Percentiles rank a stretch among this genome's conserved stretches.
Evolutionary conservation across 2,888 invertebrate species (phyloP).

Genomic region (Drosophila nr. fundita): DNA sequence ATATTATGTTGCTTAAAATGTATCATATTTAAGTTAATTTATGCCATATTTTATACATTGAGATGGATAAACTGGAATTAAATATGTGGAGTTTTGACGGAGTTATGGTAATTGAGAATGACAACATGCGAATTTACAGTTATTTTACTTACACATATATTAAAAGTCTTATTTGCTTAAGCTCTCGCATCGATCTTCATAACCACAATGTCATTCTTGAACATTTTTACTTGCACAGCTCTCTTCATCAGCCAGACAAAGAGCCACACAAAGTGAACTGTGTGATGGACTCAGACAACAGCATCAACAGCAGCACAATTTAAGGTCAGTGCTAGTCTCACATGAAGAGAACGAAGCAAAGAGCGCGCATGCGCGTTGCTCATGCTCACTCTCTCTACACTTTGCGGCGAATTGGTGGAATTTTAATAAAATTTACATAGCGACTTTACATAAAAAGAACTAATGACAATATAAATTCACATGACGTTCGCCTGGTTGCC

Average conservation of each 20-base stretch:
- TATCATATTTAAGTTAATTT: neutral
- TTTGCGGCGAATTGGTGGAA: slow-evolving; percentile 61
- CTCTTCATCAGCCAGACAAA: neutral
- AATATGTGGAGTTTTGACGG: neutral
- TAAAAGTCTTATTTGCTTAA: neutral
- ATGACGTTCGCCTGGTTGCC: slow-evolving; percentile 48
- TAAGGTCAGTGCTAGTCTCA: slow-evolving; percentile 62
- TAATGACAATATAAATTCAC: slow-evolving; percentile 77
- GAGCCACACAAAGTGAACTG: neutral
- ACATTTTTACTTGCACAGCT: neutral
- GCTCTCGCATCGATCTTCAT: neutral
- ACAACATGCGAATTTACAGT: neutral
- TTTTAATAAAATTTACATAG: slow-evolving; percentile 66
- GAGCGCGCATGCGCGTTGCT: slow-evolving; percentile 53
- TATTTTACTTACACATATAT: neutral
- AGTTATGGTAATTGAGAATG: neutral
- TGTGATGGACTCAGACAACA: slow-evolving; percentile 51
- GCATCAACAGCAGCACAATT: slow-evolving; percentile 17
- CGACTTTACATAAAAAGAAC: slow-evolving; percentile 64
- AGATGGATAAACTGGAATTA: neutral
- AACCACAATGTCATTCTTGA: neutral
- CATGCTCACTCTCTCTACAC: slow-evolving; percentile 8
- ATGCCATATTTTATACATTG: neutral
- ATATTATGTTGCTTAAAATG: neutral
- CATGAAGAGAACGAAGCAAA: slow-evolving; percentile 1